Evolutionary conservation across 2,797 vertebrate genomes (phyloP), one percentile per base, ranked within the genome.

Genomic region (Benthosema pterotum): DNA sequence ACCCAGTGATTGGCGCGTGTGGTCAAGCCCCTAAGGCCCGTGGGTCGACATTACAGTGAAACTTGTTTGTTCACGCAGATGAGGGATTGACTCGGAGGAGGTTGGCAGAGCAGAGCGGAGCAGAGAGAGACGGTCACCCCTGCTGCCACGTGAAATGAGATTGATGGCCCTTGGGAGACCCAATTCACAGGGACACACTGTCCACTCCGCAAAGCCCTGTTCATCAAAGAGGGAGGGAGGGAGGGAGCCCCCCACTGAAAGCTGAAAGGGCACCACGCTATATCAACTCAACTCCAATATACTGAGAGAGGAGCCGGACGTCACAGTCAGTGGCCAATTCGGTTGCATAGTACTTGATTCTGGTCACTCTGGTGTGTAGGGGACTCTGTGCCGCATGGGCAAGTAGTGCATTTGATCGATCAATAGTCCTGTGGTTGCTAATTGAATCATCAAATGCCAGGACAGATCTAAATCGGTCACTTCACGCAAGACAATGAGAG

Each of bases 111-210:
- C 67, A 25, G 22, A 25, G 67, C 79, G 78, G 45, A 71, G 70
- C 67, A 25, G 22, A 25, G 22, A 65, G 63, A 60, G 62, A 61
- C 11, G 69, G 70, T 87, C 87, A 83, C 65, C 71, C 74, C 64
- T 72, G 66, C 74, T 72, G 77, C 71, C 89, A 82, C 71, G 83
- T 87, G 85, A 89, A 67, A 71, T 73, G 43, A 60, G 15, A 60
- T 56, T 52, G 59, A 70, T 60, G 1, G 46, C 71, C 63, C 69
- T 55, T 51, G 3, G 53, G 66, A 62, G 71, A 78, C 75, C 49
- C 5, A 51, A 72, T 69, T 83, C 71, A 72, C 72, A 68, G 73
- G 83, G 77, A 85, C 77, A 81, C n/a, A 14, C 52, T 47, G 76
- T 69, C 60, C 54, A 53, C 46, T 79, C 0, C 11, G 45, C 54